Base-by-base conservation (phyloP, 2,113 vertebrate genomes). In the Sula dactylatra region DNA sequence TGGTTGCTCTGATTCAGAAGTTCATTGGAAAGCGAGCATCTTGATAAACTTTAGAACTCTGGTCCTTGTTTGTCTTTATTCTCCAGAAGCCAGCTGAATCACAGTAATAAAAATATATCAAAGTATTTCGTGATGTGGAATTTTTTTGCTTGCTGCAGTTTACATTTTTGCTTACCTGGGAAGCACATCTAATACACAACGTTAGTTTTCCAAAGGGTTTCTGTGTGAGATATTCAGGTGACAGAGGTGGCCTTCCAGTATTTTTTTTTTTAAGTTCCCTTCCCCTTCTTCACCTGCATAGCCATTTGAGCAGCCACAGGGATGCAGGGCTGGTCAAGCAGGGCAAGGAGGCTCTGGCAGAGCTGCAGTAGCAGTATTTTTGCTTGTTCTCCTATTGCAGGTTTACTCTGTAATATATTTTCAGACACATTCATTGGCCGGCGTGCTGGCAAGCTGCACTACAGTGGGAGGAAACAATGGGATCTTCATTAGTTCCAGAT, bases 261-360 rank as follows among this genome's bases (percentile, higher is more conserved):
- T 13, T 2, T 24, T 49, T 73, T 49, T 73, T 50, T 45, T 40
- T 24, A 3, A 24, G 9, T 12, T 38, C 3, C 7, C 14, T 73
- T 49, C 14, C 44, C 10, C 31, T 72, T 72, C 44, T 77, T 77
- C 50, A 72, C 36, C 12, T 40, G 4, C 0, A 0, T 4, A 42
- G 42, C 29, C 42, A 20, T 62, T 69, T 84, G 38, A 62, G 72
- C 36, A 82, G 61, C 29, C 36, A 19, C 9, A 59, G 12, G 14
- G 18, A 52, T 2, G 25, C 22, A 38, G 42, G 71, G 44, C 25
- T 85, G 44, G 32, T 38, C 67, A 64, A 90, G 44, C 50, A 66
- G 70, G 21, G 21, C 9, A 34, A 58, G 61, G 21, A 45, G 15
- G 16, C 34, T 52, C 49, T 40, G 40, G 45, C 24, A 81, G 49